These are phyloP conservation scores for Poeciliopsis turneri DNA, from an alignment of 2,797 vertebrate genomes.

Conservation along the genomic window DNA sequence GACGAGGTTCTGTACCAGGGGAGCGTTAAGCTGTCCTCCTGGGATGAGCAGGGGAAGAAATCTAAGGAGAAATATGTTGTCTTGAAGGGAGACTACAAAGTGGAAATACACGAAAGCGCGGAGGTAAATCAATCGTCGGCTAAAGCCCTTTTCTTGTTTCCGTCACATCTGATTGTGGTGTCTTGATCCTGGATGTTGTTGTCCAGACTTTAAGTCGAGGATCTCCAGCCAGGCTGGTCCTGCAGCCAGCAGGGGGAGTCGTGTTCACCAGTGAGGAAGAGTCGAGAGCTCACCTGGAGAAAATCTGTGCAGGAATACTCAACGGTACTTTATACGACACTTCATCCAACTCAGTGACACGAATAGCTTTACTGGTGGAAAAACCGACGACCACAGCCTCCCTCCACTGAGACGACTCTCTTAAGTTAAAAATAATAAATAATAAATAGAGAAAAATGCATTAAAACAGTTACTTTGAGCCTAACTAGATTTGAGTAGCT, in stretches of 20 bases:
- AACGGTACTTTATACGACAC: constrained; percentile 69
- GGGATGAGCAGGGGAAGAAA: constrained; percentile 86
- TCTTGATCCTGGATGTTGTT: background rate
- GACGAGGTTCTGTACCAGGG: constrained; percentile 82
- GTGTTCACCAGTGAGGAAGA: constrained; percentile 86
- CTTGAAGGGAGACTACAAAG: constrained; percentile 81
- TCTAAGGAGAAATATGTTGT: constrained; percentile 86
- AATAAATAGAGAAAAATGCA: background rate
- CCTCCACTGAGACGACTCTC: background rate
- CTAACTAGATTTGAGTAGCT: background rate
- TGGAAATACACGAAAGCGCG: constrained; percentile 88
- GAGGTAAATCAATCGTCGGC: constrained; percentile 76
- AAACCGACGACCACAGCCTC: background rate
- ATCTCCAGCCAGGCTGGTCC: constrained; percentile 77
- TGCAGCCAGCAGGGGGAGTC: constrained; percentile 83
- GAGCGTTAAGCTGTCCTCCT: constrained; percentile 75
- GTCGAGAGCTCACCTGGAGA: constrained; percentile 84
- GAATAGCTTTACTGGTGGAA: background rate
- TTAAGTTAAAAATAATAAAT: background rate
- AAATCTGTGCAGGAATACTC: constrained; percentile 83
- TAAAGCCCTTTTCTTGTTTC: background rate
- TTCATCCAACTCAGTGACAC: background rate
- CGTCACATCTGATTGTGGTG: background rate
- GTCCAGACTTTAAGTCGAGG: constrained; percentile 85
- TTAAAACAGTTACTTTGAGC: background rate